A percentile compares a stretch with the other conserved stretches of the same genome.
These are phyloP conservation scores for Fopius arisanus DNA, from an alignment of 1,140 invertebrate genomes.

Conservation along the genomic window DNA sequence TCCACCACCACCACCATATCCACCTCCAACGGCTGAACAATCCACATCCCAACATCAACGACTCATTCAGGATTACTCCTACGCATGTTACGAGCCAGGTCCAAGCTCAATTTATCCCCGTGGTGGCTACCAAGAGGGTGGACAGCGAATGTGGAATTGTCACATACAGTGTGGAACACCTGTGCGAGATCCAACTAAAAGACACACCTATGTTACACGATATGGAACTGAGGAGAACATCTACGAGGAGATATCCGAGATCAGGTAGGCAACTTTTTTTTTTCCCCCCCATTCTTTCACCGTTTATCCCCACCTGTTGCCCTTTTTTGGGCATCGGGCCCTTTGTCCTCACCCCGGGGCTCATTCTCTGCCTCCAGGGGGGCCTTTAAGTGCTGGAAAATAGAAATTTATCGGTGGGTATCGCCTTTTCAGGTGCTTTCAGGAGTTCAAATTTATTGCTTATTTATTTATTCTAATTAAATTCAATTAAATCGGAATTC, in stretches of 20 bases:
- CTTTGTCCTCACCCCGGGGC: too few relatives aligned
- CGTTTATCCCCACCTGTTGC: not conserved
- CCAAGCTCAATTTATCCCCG: slow-evolving; percentile 57
- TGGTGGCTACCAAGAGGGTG: slow-evolving; percentile 40
- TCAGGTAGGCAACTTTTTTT: slow-evolving; percentile 46
- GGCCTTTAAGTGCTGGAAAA: not conserved
- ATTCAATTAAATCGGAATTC: too few relatives aligned
- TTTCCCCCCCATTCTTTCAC: not conserved
- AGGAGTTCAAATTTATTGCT: too few relatives aligned
- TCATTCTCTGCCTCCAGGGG: not conserved
- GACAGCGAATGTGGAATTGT: slow-evolving; percentile 5
- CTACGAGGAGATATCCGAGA: slow-evolving; percentile 82
- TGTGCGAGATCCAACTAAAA: slow-evolving; percentile 51
- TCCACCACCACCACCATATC: slow-evolving; percentile 66
- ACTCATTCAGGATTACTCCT: slow-evolving; percentile 72
- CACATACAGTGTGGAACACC: slow-evolving; percentile 53
- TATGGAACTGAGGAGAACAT: slow-evolving; percentile 88
- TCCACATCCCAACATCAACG: slow-evolving; percentile 38
- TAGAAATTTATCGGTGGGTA: not conserved
- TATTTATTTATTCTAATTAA: too few relatives aligned
- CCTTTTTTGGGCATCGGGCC: not conserved
- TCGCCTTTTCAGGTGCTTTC: not conserved
- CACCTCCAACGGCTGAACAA: slow-evolving; percentile 57
- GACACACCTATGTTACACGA: slow-evolving; percentile 78
- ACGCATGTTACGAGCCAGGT: slow-evolving; percentile 79